Evolutionary conservation across 1,140 invertebrate species (phyloP), one percentile per base, ranked within the genome.

Genomic region (Bombus ignitus): DNA sequence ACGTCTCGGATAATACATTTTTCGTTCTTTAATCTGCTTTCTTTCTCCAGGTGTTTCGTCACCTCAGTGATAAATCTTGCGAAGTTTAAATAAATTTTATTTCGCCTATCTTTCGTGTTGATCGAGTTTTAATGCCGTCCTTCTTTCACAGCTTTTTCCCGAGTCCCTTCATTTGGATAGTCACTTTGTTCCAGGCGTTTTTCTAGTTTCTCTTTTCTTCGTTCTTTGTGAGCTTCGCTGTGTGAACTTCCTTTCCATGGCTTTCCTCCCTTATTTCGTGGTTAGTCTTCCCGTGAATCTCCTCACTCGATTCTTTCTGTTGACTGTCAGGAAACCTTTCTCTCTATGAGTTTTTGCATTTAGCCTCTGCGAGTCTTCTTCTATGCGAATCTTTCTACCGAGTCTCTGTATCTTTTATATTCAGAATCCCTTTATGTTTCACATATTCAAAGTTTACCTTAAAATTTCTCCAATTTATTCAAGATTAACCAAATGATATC

Each of bases 281-380:
- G 47, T 57, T 35, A 37, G 22, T 13, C 12, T 57, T 59, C 28
- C 22, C 22, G 32, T 13, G 35, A 76, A 76, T 76, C 74, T 76
- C 47, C 57, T 76, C 10, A 39, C 44, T 76, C 74, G 25, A 37
- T 35, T 76, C 73, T 59, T 76, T 28, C 73, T 76, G 28, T 57
- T 15, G 35, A 76, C 22, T 37, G 47, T 37, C 47, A 59, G 22
- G 47, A 37, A 57, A 76, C 22, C 32, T 47, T 35, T 44, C 35
- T 47, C 44, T 13, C 8, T 35, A 32, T 35, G 42, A 74, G 73
- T 74, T 71, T 28, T 9, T 32, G 44, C 73, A 35, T 76, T n/a
- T 35, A n/a, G 9, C n/a, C 25, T 57, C 10, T 57, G 47, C 57
- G n/a, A 59, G 32, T 35, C 47, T 75, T 75, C 22, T 12, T 42